Conservation (phyloP, 2,797 vertebrate species). For the Amblyopsis hoosieri region DNA sequence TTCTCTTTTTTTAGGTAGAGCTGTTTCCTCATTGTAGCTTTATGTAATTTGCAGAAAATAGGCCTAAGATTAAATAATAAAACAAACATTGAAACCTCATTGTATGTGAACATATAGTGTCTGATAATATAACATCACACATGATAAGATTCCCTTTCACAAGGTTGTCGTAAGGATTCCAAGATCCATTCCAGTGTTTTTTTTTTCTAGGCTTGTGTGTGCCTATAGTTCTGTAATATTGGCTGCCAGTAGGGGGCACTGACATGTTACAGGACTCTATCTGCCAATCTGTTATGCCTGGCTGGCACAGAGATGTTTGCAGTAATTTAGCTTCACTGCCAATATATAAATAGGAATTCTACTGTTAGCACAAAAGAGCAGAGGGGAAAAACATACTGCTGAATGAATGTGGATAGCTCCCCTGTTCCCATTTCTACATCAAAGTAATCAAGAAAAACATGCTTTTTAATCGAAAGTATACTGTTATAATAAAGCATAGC, state of each 20-base stretch:
- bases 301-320: constrained; percentile 80
- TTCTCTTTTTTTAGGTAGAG: no score
- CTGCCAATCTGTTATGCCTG: constrained; percentile 73
- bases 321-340: constrained; percentile 83
- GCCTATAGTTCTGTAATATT: constrained; percentile 43
- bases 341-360: constrained; percentile 84
- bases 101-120: constrained; percentile 22
- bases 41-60: no score
- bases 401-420: constrained; percentile 82
- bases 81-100: no score
- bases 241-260: constrained; percentile 79
- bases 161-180: constrained; percentile 68
- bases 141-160: constrained; percentile 58
- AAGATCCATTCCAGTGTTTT: constrained; percentile 66
- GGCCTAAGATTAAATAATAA: no score
- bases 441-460: constrained; percentile 87
- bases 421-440: constrained; percentile 81
- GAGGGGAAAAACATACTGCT: constrained; percentile 55
- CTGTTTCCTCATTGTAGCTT: no score
- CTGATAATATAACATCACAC: constrained; percentile 36
- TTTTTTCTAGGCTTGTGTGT: constrained; percentile 38
- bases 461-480: constrained; percentile 84
- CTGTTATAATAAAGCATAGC: constrained; percentile 83
- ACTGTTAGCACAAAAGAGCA: constrained; percentile 79
- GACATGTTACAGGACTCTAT: constrained; percentile 67